Conservation (phyloP, 2,888 invertebrate genomes). For the Malacosoma neustria region DNA sequence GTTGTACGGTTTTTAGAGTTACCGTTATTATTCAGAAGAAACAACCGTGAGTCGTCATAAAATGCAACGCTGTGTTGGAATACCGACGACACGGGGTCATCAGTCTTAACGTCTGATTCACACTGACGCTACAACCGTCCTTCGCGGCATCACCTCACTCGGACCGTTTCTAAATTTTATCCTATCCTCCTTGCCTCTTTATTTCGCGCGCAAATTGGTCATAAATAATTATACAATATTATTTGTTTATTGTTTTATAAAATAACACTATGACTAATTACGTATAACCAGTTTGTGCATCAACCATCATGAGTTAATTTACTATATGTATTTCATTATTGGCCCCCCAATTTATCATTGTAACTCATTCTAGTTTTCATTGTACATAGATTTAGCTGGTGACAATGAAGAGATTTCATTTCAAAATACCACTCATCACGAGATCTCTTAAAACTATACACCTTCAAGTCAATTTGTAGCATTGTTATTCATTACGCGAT, state of each 20-base stretch:
- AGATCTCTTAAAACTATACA: too few species aligned
- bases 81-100: conserved; percentile 41
- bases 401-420: too few species aligned
- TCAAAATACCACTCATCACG: too few species aligned
- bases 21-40: conserved; percentile 49
- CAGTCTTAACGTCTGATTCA: conserved; percentile 48
- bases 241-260: not conserved
- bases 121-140: conserved; percentile 17
- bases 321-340: too few species aligned
- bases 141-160: conserved; percentile 5
- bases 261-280: not conserved
- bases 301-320: too few species aligned
- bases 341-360: too few species aligned
- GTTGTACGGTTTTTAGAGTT: conserved; percentile 30
- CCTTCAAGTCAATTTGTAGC: too few species aligned
- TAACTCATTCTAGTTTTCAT: too few species aligned
- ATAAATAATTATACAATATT: not conserved
- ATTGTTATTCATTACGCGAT: too few species aligned
- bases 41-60: conserved; percentile 32
- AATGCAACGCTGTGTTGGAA: conserved; percentile 16
- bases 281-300: too few species aligned
- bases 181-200: not conserved
- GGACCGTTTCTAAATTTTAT: conserved; percentile 13
- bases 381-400: too few species aligned
- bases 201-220: not conserved